Base-by-base conservation (phyloP, 2,113 vertebrate species). In the Porphyrio hochstetteri region DNA sequence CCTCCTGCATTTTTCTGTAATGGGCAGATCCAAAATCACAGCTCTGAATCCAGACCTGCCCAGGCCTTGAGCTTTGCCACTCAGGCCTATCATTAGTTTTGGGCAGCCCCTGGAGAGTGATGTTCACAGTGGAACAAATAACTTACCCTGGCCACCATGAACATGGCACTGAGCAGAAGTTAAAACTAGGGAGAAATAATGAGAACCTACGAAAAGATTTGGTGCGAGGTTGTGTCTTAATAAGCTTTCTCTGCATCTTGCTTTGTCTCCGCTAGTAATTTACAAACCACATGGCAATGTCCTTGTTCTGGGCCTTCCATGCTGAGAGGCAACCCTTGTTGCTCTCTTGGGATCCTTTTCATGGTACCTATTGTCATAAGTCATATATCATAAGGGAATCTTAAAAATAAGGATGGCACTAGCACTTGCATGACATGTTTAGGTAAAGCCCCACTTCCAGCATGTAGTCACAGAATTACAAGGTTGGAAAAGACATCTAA, bases 321-420 rank as follows among this genome's bases (percentile, higher is more conserved):
- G 40, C 18, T 19, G 35, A 69, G 21, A 33, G 10, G 29, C 40
- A 74, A 19, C 24, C 50, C 59, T 67, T 68, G 40, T 35, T 50
- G 35, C 27, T 67, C 28, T 64, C 31, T 61, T 69, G 29, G 21
- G 19, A 57, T 68, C 44, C 23, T 86, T 59, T 57, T 74, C 48
- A 10, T 24, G 15, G 9, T 33, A 36, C 11, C 25, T 80, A 25
- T 65, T 70, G 13, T 31, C 64, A 25, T 12, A 48, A 52, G 25
- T 40, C 0, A 0, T 16, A 17, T 59, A 10, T 46, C 28, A 1
- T 44, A 40, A 79, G 29, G 29, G 56, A 20, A 21, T 46, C 50
- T 59, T 84, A 46, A 46, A 64, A 28, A 57, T 35, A 61, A 74
- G 40, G 33, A 35, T 16, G 44, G 11, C 33, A 55, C n/a, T 59